A percentile compares a stretch with the other conserved stretches of the same genome.
Conservation (phyloP, 2,113 vertebrate genomes). For the Strigops habroptila region DNA sequence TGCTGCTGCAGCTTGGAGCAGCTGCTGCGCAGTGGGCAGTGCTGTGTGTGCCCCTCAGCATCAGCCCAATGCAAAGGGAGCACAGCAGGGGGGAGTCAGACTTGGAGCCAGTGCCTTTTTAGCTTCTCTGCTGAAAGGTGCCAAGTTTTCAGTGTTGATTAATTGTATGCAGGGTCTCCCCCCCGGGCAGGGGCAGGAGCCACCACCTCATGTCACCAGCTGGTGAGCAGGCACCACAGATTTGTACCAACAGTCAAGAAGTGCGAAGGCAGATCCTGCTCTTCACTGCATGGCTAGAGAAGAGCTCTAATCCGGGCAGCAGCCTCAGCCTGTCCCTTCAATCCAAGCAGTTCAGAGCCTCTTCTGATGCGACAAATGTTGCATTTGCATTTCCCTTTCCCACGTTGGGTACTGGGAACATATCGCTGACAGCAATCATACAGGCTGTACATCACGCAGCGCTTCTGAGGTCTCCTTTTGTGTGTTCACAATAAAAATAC, state of each 20-base stretch:
- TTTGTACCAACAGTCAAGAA: not conserved
- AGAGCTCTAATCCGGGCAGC: not conserved
- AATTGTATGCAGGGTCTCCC: not conserved
- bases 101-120: not conserved
- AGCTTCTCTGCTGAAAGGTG: not conserved
- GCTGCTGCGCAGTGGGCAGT: not conserved
- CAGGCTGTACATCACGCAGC: not conserved
- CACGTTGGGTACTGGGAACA: fast-evolving
- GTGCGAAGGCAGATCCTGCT: not conserved
- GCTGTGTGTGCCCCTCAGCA: fast-evolving
- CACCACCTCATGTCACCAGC: not conserved
- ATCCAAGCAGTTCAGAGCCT: not conserved
- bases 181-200: not conserved
- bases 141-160: not conserved
- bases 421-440: fast-evolving
- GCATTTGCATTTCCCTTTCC: conserved; percentile 11
- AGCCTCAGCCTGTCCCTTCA: not conserved
- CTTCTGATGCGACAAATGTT: not conserved
- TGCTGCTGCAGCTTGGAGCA: not conserved
- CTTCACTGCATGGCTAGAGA: fast-evolving
- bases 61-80: not conserved
- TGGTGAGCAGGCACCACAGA: not conserved
- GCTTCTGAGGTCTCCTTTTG: not conserved
- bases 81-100: not conserved
- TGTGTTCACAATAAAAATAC: not conserved